A percentile compares a stretch with the other conserved stretches of the same genome.
phyloP scores from a whole-genome alignment of 1,140 invertebrate genomes.

The Drosophila orena region DNA sequence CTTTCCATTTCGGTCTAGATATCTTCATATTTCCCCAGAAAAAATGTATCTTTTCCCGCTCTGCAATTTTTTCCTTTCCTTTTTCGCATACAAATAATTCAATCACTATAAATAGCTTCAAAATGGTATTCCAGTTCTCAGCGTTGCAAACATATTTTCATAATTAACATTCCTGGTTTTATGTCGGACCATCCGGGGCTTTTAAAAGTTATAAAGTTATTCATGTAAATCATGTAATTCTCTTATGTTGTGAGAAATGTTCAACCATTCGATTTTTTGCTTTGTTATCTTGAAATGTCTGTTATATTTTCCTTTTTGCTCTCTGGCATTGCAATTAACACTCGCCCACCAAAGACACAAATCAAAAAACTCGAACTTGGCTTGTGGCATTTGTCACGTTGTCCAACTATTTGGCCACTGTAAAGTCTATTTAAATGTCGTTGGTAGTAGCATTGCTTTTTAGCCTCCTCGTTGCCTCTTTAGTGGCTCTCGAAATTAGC shows the following conservation, averaged over 20 bases:
- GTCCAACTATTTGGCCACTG: conserved; percentile 33
- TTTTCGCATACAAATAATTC: conserved; percentile 2
- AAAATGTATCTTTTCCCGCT: not conserved
- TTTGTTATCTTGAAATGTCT: not conserved
- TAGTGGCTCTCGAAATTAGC: conserved; percentile 52
- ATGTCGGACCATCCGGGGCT: not conserved
- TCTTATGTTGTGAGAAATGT: too few relatives aligned
- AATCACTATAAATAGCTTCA: not conserved
- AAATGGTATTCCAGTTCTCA: not conserved
- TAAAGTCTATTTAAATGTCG: conserved; percentile 56
- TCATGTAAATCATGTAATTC: not conserved
- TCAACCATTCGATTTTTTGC: too few relatives aligned
- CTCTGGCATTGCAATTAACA: conserved; percentile 17
- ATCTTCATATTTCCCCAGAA: conserved; percentile 11
- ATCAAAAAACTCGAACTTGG: not conserved
- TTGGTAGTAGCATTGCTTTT: conserved; percentile 3
- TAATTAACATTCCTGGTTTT: not conserved
- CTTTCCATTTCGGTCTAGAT: conserved; percentile 34
- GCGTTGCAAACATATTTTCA: not conserved
- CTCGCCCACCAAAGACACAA: not conserved
- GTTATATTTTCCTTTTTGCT: not conserved
- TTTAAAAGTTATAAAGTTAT: not conserved
- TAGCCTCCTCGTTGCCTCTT: conserved; percentile 24
- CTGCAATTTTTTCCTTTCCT: not conserved
- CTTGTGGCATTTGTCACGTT: conserved; percentile 58